A percentile compares a stretch with the other conserved stretches of the same genome.
Conservation (phyloP, 1,140 invertebrate genomes). For the Nephotettix cincticeps region DNA sequence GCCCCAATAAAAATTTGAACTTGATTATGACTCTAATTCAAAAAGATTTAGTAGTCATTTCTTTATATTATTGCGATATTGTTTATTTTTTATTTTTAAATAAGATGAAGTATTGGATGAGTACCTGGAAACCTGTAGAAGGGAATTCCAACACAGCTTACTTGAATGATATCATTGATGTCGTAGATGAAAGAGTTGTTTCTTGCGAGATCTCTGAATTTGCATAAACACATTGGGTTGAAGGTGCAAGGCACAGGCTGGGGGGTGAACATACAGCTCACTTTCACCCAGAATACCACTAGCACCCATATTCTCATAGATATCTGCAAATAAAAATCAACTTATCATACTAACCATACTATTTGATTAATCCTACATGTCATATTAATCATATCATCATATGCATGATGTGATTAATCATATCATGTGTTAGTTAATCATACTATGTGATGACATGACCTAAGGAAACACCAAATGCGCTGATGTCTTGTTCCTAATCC, state of each 20-base stretch:
- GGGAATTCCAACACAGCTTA: conserved; percentile 4
- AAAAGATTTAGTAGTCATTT: no score
- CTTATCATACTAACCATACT: no score
- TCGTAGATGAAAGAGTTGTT: neutral
- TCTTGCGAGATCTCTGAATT: neutral
- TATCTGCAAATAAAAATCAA: neutral
- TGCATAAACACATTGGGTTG: conserved; percentile 25
- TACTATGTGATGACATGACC: no score
- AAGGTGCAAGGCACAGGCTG: conserved; percentile 23
- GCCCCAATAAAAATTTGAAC: no score
- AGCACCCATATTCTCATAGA: neutral
- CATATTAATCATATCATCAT: no score
- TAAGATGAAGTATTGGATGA: conserved; percentile 9
- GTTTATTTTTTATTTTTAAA: conserved; percentile 17
- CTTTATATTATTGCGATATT: no score
- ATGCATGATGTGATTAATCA: no score
- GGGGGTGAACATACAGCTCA: neutral
- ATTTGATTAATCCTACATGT: no score
- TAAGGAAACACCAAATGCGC: no score
- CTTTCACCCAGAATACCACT: neutral
- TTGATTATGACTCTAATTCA: no score
- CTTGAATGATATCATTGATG: neutral
- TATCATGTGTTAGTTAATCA: no score
- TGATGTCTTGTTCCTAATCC: no score
- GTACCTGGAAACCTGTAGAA: conserved; percentile 21